Conservation (phyloP, 2,888 invertebrate species). For the Crematogaster levior region DNA sequence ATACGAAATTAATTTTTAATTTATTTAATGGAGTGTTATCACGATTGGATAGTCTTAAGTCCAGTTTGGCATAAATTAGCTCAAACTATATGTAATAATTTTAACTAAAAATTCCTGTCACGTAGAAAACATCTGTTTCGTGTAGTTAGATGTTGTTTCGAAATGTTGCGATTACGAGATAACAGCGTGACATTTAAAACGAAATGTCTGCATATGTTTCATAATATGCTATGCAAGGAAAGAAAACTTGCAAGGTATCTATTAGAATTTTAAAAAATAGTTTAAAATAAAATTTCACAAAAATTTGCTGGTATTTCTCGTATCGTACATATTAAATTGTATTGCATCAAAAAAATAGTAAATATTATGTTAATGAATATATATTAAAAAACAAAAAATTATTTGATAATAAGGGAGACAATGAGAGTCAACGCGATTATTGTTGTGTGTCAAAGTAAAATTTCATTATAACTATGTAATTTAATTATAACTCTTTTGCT, state of each 20-base stretch:
- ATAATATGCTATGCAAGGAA: not conserved
- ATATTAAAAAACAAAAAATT: not conserved
- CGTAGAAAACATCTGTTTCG: constrained; percentile 53
- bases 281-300: not conserved
- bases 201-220: constrained; percentile 54
- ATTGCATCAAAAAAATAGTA: not conserved
- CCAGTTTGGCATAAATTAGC: constrained; percentile 14
- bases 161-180: constrained; percentile 60
- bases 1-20: not conserved
- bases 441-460: too few relatives aligned
- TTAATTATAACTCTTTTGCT: too few relatives aligned
- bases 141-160: constrained; percentile 52
- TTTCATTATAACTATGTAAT: too few relatives aligned
- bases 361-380: not conserved
- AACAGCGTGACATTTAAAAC: constrained; percentile 55
- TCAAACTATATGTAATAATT: constrained; percentile 29
- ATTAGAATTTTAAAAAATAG: not conserved
- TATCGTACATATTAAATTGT: not conserved
- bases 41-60: not conserved
- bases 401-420: too few relatives aligned
- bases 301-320: not conserved
- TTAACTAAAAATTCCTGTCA: constrained; percentile 45
- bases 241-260: not conserved
- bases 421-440: too few relatives aligned
- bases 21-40: constrained; percentile 11